Evolutionary conservation across 2,797 vertebrate species (phyloP).

Genomic region (Takifugu ocellatus): DNA sequence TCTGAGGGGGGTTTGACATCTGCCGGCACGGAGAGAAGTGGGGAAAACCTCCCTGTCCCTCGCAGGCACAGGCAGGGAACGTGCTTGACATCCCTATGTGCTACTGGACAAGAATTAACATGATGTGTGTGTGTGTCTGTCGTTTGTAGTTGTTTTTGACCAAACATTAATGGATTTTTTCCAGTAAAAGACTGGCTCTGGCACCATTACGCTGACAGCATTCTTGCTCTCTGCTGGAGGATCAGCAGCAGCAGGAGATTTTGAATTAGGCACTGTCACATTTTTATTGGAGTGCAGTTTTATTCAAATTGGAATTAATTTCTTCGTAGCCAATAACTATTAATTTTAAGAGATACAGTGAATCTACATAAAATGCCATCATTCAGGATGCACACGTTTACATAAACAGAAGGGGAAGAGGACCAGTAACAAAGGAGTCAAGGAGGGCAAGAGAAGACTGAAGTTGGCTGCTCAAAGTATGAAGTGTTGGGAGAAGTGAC

Average conservation of each 20-base stretch:
- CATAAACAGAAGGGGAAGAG: too few relatives aligned
- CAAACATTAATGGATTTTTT: constrained; percentile 5
- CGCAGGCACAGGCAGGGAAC: constrained; percentile 12
- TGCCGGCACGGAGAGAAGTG: constrained; percentile 41
- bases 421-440: too few relatives aligned
- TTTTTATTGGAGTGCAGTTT: not conserved
- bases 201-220: not conserved
- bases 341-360: too few relatives aligned
- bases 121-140: constrained; percentile 7
- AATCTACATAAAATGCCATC: too few relatives aligned
- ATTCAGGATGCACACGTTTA: too few relatives aligned
- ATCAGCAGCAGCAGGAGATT: not conserved
- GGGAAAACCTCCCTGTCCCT: constrained; percentile 21
- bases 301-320: constrained; percentile 2
- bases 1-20: constrained; percentile 48
- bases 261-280: not conserved
- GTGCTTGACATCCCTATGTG: constrained; percentile 8
- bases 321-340: not conserved
- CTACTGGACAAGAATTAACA: constrained; percentile 5
- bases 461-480: too few relatives aligned
- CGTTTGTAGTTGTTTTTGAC: constrained; percentile 11
- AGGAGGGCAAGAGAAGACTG: too few relatives aligned
- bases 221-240: not conserved
- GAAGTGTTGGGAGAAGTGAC: too few relatives aligned
- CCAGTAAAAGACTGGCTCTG: constrained; percentile 9